Base-by-base conservation (phyloP, 2,888 invertebrate genomes). In the Dolichomitus sp. region DNA sequence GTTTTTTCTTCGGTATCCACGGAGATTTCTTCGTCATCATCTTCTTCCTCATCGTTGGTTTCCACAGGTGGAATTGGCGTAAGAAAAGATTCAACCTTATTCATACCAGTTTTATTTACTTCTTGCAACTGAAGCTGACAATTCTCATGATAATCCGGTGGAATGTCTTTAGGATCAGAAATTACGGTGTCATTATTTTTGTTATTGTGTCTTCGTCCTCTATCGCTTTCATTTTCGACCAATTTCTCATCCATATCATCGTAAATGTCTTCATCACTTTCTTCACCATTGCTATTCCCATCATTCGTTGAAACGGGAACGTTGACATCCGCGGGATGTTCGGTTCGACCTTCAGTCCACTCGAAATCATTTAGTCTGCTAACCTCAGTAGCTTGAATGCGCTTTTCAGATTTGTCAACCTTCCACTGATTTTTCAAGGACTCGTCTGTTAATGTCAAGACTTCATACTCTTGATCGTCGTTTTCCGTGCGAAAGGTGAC, bases 121-220 rank as follows among this genome's bases (percentile, higher is more conserved):
- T 14, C 68, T n/a, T 76, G 70, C 40, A 80, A 52, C 14, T 59
- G 85, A 65, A 81, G 78, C 14, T 73, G 61, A 52, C 81, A 81
- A 27, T 85, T 85, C 27, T 83, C 81, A 33, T 81, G 78, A 57
- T 81, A 85, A 7, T 81, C 81, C 17, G 50, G 77, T n/a, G 75
- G 66, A 17, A 52, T 63, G 7, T 81, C 81, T 48, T 80, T 63
- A 27, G 69, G 59, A 12, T 63, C 37, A 19, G 54, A 66, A 73
- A 40, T n/a, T 27, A 42, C 27, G 1, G 33, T 33, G 9, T 37
- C n/a, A 23, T 80, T 50, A 2, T 80, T 73, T 27, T 70, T 69
- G 3, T 40, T 65, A n/a, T 42, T 17, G 12, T 66, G 59, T 63
- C 69, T 63, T 57, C 74, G 68, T 11, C 54, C 40, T 42, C 65